Evolutionary conservation across 2,797 vertebrate species (phyloP).

Genomic region (Poecilia gillii): DNA sequence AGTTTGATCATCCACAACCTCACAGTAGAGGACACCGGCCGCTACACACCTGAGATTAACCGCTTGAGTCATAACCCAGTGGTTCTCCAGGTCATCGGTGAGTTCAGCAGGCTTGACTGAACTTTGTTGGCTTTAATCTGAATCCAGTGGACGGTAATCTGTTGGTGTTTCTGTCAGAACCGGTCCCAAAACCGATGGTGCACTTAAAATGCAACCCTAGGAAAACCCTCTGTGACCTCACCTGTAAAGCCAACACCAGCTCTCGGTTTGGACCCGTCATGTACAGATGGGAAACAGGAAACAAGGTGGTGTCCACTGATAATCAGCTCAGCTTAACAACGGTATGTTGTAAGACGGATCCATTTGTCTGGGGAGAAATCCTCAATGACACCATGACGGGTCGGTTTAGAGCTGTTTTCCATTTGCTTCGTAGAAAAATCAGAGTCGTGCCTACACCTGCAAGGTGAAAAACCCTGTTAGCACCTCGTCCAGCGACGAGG

Average conservation of each 20-base stretch:
- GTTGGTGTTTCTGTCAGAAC: conserved; percentile 8
- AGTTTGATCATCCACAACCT: conserved; percentile 8
- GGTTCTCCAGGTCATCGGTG: conserved; percentile 15
- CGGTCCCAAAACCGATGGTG: conserved; percentile 15
- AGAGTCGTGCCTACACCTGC: not conserved
- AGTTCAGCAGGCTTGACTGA: not conserved
- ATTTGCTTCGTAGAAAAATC: not conserved
- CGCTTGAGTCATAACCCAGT: rapidly evolving
- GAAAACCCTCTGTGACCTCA: not conserved
- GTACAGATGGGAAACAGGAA: not conserved
- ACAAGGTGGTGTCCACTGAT: not conserved
- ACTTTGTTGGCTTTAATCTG: not conserved
- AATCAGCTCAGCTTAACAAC: not conserved
- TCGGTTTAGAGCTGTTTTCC: not conserved
- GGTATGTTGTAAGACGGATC: not conserved
- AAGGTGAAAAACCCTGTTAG: conserved; percentile 7
- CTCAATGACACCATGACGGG: not conserved
- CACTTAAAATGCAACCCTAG: not conserved
- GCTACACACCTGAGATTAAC: conserved; percentile 11
- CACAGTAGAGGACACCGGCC: not conserved
- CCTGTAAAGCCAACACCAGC: conserved; percentile 8
- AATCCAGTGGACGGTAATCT: not conserved
- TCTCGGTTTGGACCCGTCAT: not conserved
- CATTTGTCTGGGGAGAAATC: not conserved
- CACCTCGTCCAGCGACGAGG: not conserved